A percentile compares a stretch with the other conserved stretches of the same genome.
Conservation (phyloP, 2,888 invertebrate genomes). For the Epinotia ramella region DNA sequence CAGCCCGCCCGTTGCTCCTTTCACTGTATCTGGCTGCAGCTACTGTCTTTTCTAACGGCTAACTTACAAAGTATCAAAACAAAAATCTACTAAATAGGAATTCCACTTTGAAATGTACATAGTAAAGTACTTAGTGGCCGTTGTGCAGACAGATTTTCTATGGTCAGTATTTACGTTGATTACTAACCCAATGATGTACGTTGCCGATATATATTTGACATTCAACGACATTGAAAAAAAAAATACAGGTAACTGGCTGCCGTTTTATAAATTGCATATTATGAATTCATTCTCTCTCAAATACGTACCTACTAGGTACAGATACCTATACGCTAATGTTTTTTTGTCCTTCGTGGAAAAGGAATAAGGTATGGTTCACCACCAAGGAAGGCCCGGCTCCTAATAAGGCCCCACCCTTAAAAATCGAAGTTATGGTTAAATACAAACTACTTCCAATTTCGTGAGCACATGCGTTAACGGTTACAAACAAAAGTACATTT, state of each 20-base stretch:
- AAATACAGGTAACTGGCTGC: neutral
- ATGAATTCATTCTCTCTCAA: neutral
- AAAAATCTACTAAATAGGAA: conserved; percentile 13
- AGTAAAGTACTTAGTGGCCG: neutral
- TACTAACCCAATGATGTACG: neutral
- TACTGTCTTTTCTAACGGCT: conserved; percentile 23
- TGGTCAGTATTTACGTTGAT: neutral
- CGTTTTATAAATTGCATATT: neutral
- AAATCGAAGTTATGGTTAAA: too few species aligned
- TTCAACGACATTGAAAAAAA: neutral
- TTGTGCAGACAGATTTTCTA: neutral
- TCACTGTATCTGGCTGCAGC: conserved; percentile 56
- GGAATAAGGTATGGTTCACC: too few species aligned
- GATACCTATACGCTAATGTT: too few species aligned
- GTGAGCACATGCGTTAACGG: too few species aligned
- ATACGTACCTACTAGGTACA: too few species aligned
- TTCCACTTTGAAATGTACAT: neutral
- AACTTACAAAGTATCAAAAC: conserved; percentile 20
- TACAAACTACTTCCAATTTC: too few species aligned
- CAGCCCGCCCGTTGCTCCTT: conserved; percentile 52
- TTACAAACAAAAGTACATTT: too few species aligned
- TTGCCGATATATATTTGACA: neutral
- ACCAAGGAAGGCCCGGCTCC: too few species aligned
- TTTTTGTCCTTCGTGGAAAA: too few species aligned
- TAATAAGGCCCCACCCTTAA: too few species aligned